Evolutionary conservation across 2,113 vertebrate species (phyloP).

Genomic region (Elephas maximus): DNA sequence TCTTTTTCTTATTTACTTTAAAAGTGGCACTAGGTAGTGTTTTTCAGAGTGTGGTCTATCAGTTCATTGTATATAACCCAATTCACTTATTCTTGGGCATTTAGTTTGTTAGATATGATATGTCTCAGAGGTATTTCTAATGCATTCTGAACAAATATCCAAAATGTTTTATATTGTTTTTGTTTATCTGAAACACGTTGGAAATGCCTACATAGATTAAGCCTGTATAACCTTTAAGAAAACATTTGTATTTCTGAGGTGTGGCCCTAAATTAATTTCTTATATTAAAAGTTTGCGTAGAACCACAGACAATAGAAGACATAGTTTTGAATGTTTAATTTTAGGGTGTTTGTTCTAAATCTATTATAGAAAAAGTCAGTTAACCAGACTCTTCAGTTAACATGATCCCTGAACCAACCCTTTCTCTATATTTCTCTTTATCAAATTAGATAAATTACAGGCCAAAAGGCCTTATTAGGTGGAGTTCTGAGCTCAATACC

Average conservation of each 20-base stretch:
- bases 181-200: conserved; percentile 28
- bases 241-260: not conserved
- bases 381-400: conserved; percentile 34
- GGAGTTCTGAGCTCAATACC: not conserved
- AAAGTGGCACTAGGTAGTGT: conserved; percentile 45
- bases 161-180: not conserved
- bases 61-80: not conserved
- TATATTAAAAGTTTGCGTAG: conserved; percentile 36
- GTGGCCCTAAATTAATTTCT: conserved; percentile 34
- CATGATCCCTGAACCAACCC: not conserved
- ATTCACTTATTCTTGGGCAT: conserved; percentile 18
- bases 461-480: conserved; percentile 12
- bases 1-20: conserved; percentile 47
- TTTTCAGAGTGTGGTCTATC: conserved; percentile 9
- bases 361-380: conserved; percentile 10
- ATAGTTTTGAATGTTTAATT: conserved; percentile 47
- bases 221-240: not conserved
- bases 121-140: conserved; percentile 29
- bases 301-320: conserved; percentile 15
- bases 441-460: conserved; percentile 46
- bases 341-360: conserved; percentile 44
- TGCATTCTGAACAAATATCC: conserved; percentile 25
- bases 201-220: conserved; percentile 1
- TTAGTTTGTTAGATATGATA: not conserved
- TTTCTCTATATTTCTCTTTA: conserved; percentile 21